phyloP scores from a whole-genome alignment of 2,888 invertebrate species.

The Leptopilina syphax region DNA sequence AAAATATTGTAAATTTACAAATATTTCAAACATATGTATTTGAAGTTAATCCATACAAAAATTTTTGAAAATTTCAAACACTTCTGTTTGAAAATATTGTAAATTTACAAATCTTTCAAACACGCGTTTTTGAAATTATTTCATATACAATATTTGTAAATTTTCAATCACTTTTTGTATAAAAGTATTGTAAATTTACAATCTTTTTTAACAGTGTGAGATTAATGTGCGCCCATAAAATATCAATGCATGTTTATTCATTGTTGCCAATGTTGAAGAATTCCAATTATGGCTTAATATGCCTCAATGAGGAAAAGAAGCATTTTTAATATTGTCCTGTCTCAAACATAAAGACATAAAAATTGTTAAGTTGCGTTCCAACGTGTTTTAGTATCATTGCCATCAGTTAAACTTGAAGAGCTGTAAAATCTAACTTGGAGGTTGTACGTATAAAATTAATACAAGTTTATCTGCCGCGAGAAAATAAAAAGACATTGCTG shows the following conservation, averaged over 20 bases:
- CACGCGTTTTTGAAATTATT: too few species aligned
- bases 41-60: too few species aligned
- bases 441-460: not conserved
- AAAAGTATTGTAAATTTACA: too few species aligned
- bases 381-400: slow-evolving; percentile 26
- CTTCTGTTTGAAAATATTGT: too few species aligned
- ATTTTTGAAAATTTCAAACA: too few species aligned
- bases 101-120: too few species aligned
- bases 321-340: not conserved
- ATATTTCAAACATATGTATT: too few species aligned
- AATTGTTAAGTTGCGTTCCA: slow-evolving; percentile 29
- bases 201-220: not conserved
- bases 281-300: slow-evolving; percentile 16
- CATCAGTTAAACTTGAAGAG: slow-evolving; percentile 23
- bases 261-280: not conserved
- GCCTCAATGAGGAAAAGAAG: slow-evolving; percentile 3
- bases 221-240: not conserved
- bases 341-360: slow-evolving; percentile 23
- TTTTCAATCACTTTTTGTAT: too few species aligned
- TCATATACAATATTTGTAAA: too few species aligned
- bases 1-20: too few species aligned
- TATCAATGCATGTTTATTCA: slow-evolving; percentile 4
- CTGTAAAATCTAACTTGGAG: not conserved
- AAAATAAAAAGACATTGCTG: not conserved
- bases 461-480: not conserved